Base-by-base conservation (phyloP, 2,113 vertebrate genomes). In the Percina caprodes region DNA sequence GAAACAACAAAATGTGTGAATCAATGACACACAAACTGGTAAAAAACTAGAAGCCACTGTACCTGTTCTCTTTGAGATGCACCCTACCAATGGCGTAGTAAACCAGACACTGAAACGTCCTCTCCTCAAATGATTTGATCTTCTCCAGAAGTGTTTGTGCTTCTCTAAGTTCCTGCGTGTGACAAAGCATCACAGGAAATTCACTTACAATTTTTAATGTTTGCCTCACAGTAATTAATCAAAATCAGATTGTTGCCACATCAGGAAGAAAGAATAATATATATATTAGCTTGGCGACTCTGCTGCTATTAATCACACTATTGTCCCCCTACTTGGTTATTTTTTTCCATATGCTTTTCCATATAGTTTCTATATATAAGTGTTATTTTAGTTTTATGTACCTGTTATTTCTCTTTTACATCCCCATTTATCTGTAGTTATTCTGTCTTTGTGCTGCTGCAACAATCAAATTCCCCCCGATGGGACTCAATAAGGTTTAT, bases 61-160 rank as follows among this genome's bases (percentile, higher is more conserved):
- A 98, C 98, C 96, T 96, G 94, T 99, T 99, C 74, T 98, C 97
- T 70, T 93, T 97, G 23, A 97, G 91, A 72, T 96, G 96, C 0
- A 98, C 94, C 81, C 89, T 96, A 33, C 98, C 98, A 55, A 96
- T 90, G 46, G 97, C 97, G 67, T 95, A 98, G 68, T 93, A 95
- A 54, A 97, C 96, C 88, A 99, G 87, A 77, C 93, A 97, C 83
- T 96, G 95, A 86, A 97, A 97, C 1, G 81, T 93, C 49, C 94
- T 94, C 84, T 96, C 95, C 45, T 96, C 94, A 15, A 88, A 88
- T 0, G 93, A 89, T 12, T 96, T 94, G 73, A 99, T 97, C 87
- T 89, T 96, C 55, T 94, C 92, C 80, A 98, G 95, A 11, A 97
- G 89, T 46, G 79, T 86, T 90, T 95, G 94, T 55, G 98, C 97